Evolutionary conservation across 2,797 vertebrate species (phyloP), one percentile per base, ranked within the genome.

Genomic region (Steatocranus sp.): DNA sequence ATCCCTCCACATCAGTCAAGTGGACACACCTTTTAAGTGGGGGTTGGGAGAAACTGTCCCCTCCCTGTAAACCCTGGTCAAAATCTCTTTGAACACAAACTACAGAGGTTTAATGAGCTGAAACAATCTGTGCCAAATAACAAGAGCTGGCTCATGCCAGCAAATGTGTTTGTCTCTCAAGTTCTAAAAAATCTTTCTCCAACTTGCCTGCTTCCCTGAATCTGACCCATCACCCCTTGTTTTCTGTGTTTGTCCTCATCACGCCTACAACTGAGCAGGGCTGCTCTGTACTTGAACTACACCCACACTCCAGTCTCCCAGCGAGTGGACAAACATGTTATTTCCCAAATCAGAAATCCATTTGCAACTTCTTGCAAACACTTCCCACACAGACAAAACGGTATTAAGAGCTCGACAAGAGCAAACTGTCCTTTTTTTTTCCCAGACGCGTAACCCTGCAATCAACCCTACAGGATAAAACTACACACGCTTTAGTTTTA

Each of bases 271-370:
- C 36, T 20, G 86, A 89, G 75, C 83, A 1, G 70, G 76, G 77
- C 68, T 41, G 51, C 83, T 81, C 84, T 30, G 61, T 12, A 63
- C 82, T 36, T 87, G 83, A 89, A 88, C 92, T 89, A 30, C 91
- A 3, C 93, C 92, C 90, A 91, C 93, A 15, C 91, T 18, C 4
- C 83, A 8, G 82, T 88, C 89, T 91, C 85, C 73, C 80, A 68
- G 86, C 88, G 2, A 85, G 80, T 81, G 90, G 90, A 92, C 90
- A 89, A 88, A 91, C 90, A 77, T 84, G 84, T 78, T 85, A 83
- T 86, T 90, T 90, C 83, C 90, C 83, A 87, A 92, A 93, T 88
- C 87, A 90, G 79, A 88, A 90, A 92, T 88, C 79, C 85, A 89
- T 90, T 81, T 85, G 85, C 87, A 90, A 89, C 88, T 88, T 92